Evolutionary conservation across 2,888 invertebrate genomes (phyloP), one percentile per base, ranked within the genome.

Genomic region (Norana najaformis): DNA sequence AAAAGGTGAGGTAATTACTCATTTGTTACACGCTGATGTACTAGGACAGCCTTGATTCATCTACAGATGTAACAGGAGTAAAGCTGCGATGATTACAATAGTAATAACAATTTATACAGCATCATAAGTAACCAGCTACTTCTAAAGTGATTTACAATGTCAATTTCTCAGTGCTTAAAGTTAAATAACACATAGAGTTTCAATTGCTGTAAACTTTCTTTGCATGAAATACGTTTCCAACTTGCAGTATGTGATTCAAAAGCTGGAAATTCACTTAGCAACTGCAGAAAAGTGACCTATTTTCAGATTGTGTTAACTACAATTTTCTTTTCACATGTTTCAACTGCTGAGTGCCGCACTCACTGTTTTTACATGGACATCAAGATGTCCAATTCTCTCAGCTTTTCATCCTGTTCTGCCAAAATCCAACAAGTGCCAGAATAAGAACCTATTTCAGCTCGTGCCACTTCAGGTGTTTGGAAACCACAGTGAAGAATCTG

Each of bases 121-220:
- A 30, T n/a, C 2, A 8, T 2, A 69, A 0, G n/a, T n/a, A 4
- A n/a, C 30, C 8, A n/a, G 2, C 8, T n/a, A n/a, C n/a, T n/a
- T 69, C 11, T n/a, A 13, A 69, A n/a, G 30, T 13, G 30, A 5
- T 13, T 4, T n/a, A 69, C 23, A 47, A 23, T 20, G 23, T 47
- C 6, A 6, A 47, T 11, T 8, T 69, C 30, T n/a, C 30, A 69
- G 69, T 69, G 6, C 69, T 6, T 8, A 69, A n/a, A 69, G n/a
- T 69, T 30, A 30, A 13, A 69, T n/a, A 69, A 69, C 13, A 69
- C 30, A 69, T 69, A 6, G n/a, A 69, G n/a, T 69, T n/a, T 69
- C 8, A 69, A 69, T 6, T 8, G 11, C 69, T 69, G n/a, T n/a
- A 3, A n/a, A 69, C 30, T n/a, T 69, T 30, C n/a, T n/a, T 16